phyloP scores from a whole-genome alignment of 1,140 invertebrate genomes.

The Temnothorax nylanderi region DNA sequence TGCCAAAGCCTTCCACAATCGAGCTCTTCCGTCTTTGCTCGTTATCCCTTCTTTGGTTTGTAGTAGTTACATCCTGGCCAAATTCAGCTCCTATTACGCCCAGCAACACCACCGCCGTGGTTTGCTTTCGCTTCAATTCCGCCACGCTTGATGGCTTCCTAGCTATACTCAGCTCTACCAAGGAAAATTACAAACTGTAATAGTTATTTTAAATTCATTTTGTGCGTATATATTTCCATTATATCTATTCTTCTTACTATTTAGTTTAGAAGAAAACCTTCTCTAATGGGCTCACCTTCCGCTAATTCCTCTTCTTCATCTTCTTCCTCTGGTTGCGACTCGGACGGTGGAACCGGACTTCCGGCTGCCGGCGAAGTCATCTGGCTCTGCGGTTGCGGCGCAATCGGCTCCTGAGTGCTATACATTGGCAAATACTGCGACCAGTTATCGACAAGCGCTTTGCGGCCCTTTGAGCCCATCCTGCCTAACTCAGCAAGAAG shows the following conservation, averaged over 20 bases:
- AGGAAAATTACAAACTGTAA: constrained; percentile 50
- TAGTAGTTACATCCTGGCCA: constrained; percentile 94
- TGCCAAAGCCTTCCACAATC: constrained; percentile 95
- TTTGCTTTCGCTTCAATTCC: constrained; percentile 97
- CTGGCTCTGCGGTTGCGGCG: constrained; percentile 82
- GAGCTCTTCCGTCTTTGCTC: constrained; percentile 91
- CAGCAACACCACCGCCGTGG: constrained; percentile 97
- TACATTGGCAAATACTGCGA: constrained; percentile 96
- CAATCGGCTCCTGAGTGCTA: constrained; percentile 87
- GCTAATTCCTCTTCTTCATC: constrained; percentile 92
- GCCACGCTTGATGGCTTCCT: constrained; percentile 93
- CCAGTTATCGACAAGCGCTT: constrained; percentile 97
- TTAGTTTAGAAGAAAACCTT: background rate
- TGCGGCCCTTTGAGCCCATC: constrained; percentile 96
- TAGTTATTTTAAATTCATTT: constrained; percentile 30
- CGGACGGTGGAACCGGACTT: constrained; percentile 79
- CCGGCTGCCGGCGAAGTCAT: constrained; percentile 79
- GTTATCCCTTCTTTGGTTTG: constrained; percentile 87
- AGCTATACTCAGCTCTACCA: constrained; percentile 86
- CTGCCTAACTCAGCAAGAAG: constrained; percentile 96
- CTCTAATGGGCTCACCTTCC: constrained; percentile 80
- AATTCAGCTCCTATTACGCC: constrained; percentile 99
- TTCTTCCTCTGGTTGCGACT: constrained; percentile 90
- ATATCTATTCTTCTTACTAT: background rate
- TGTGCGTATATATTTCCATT: background rate